Evolutionary conservation across 2,797 vertebrate species (phyloP).

Genomic region (Girardinus metallicus): DNA sequence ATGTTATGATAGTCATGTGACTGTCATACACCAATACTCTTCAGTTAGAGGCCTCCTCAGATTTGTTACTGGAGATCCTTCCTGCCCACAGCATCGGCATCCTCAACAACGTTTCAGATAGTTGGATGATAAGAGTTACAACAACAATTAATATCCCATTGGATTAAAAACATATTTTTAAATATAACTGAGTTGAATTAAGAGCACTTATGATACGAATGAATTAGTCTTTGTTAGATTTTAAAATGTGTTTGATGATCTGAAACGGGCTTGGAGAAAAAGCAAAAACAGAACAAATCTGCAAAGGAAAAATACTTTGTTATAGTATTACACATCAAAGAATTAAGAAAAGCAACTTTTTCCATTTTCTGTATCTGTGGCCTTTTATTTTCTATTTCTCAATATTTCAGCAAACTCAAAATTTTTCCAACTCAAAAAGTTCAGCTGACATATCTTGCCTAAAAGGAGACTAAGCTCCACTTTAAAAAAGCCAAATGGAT

Average conservation of each 20-base stretch:
- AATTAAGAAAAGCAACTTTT: background rate
- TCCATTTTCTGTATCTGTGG: background rate
- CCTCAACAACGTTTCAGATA: too few species aligned
- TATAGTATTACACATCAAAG: background rate
- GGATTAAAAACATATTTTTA: too few species aligned
- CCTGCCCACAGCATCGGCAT: too few species aligned
- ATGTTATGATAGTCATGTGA: too few species aligned
- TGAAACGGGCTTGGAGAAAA: background rate
- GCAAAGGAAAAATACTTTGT: background rate
- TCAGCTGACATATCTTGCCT: conserved; percentile 18
- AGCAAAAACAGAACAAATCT: background rate
- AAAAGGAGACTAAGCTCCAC: conserved; percentile 11
- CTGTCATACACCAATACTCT: too few species aligned
- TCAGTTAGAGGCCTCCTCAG: too few species aligned
- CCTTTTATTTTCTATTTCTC: background rate
- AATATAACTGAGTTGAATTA: too few species aligned
- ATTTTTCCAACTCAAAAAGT: conserved; percentile 3
- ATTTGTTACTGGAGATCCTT: too few species aligned
- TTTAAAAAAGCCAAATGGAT: conserved; percentile 26
- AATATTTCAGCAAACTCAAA: background rate
- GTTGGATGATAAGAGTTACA: too few species aligned
- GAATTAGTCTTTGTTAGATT: background rate
- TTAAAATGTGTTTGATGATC: background rate
- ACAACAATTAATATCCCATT: too few species aligned
- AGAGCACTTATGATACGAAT: too few species aligned